Conservation (phyloP, 2,797 vertebrate species). For the Sarcoramphus papa region DNA sequence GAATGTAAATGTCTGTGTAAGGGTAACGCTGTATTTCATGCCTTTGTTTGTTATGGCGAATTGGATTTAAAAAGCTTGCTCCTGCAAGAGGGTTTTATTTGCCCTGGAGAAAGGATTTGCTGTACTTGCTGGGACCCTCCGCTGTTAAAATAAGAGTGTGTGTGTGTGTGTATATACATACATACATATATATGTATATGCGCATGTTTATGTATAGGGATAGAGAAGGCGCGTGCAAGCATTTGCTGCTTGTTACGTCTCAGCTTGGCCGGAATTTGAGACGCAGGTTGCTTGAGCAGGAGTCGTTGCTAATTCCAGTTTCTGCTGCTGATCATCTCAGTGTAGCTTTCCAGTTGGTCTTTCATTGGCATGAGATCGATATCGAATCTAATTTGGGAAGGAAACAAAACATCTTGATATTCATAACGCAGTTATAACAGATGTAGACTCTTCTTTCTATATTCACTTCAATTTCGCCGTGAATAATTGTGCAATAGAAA, state of each 20-base stretch:
- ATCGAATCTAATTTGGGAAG: background rate
- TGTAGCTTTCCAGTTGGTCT: background rate
- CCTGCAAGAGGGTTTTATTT: background rate
- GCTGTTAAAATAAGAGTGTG: rapidly evolving
- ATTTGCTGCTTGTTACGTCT: rapidly evolving
- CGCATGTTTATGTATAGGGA: rapidly evolving
- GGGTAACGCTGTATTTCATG: background rate
- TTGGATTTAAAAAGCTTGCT: constrained; percentile 3
- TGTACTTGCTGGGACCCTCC: background rate
- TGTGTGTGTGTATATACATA: background rate
- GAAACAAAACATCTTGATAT: background rate
- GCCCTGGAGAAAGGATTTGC: background rate
- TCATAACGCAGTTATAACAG: rapidly evolving
- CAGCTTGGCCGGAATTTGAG: background rate
- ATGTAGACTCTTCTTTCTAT: rapidly evolving
- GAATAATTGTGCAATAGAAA: rapidly evolving
- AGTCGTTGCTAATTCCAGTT: rapidly evolving
- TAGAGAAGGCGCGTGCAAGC: rapidly evolving
- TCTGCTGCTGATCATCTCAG: background rate
- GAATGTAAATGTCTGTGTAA: background rate
- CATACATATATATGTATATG: rapidly evolving
- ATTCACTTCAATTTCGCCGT: rapidly evolving
- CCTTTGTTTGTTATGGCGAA: constrained; percentile 23
- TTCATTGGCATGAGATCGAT: rapidly evolving
- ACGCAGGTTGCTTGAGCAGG: background rate